Evolutionary conservation across 2,797 vertebrate species (phyloP), one percentile per base, ranked within the genome.

Genomic region (Coracias cyanogaster): DNA sequence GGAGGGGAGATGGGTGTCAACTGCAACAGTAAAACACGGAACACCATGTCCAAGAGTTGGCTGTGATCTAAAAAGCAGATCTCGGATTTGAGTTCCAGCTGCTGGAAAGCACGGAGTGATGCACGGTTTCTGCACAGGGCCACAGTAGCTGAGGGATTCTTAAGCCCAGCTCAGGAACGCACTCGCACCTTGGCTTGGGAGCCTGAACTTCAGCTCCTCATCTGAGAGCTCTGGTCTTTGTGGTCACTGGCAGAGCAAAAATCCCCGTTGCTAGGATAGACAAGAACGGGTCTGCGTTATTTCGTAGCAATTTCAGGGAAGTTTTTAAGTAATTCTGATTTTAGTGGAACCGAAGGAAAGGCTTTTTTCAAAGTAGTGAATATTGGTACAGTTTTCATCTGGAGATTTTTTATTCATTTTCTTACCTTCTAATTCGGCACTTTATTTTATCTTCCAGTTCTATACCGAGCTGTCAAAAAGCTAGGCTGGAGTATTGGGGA

Each of bases 171-270:
- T 76, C 29, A 12, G 7, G 4, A 39, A 45, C 25, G 25, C 7
- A 5, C 12, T 48, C 22, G 7, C 6, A 1, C 13, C 5, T 21
- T 43, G 17, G 4, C 15, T 65, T 2, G 0, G 29, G 22, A 84
- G 33, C 29, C 11, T 84, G 52, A 89, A 84, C 22, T 66, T 66
- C 48, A 66, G 13, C n/a, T 48, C 19, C 43, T 58, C 13, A 2
- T 17, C n/a, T 21, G 39, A 43, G 29, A 93, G 3, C 6, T 12
- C 58, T 37, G 26, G 6, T 8, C n/a, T 22, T 26, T 39, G n/a
- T 11, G 11, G 7, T 26, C 62, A 35, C 12, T 35, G 61, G 20
- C 15, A 64, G 39, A 82, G 12, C 29, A 82, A 57, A 43, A 43
- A 43, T 77, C 25, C 25, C 37, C 37, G 37, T 37, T 37, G 37